These are phyloP conservation scores for Tenthredo mesomela DNA, from an alignment of 2,888 invertebrate species.

Conservation along the genomic window DNA sequence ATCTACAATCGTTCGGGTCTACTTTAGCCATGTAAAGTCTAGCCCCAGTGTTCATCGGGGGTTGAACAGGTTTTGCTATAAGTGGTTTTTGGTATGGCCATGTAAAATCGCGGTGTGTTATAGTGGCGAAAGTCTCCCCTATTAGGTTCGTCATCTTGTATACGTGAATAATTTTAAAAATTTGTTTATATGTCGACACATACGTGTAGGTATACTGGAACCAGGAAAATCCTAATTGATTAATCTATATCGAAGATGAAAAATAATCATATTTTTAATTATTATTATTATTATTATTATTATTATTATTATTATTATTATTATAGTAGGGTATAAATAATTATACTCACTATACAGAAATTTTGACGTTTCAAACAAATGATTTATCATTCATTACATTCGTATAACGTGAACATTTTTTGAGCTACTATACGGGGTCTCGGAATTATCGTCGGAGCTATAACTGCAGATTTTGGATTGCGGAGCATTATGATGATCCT, in stretches of 20 bases:
- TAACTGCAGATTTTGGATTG: not conserved
- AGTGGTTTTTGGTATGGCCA: conserved; percentile 83
- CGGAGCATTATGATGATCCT: not conserved
- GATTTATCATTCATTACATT: not conserved
- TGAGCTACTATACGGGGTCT: not conserved
- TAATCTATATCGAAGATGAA: not conserved
- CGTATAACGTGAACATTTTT: conserved; percentile 1
- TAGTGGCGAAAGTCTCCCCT: conserved; percentile 79
- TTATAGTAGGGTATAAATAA: not conserved
- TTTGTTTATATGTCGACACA: not conserved
- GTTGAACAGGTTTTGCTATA: conserved; percentile 82
- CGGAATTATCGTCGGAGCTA: not conserved
- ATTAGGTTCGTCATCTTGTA: conserved; percentile 60
- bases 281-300: too few relatives aligned
- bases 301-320: too few relatives aligned
- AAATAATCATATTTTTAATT: not conserved
- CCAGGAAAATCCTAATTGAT: not conserved
- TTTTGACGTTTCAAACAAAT: conserved; percentile 24
- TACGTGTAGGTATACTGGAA: not conserved
- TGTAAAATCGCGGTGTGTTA: conserved; percentile 79
- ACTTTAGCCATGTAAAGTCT: conserved; percentile 79
- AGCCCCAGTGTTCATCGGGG: conserved; percentile 79
- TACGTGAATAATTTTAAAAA: conserved; percentile 58
- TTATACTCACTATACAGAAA: not conserved
- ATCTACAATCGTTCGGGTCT: conserved; percentile 83